These are phyloP conservation scores for Seladonia tumulorum DNA, from an alignment of 2,888 invertebrate genomes.

Conservation along the genomic window DNA sequence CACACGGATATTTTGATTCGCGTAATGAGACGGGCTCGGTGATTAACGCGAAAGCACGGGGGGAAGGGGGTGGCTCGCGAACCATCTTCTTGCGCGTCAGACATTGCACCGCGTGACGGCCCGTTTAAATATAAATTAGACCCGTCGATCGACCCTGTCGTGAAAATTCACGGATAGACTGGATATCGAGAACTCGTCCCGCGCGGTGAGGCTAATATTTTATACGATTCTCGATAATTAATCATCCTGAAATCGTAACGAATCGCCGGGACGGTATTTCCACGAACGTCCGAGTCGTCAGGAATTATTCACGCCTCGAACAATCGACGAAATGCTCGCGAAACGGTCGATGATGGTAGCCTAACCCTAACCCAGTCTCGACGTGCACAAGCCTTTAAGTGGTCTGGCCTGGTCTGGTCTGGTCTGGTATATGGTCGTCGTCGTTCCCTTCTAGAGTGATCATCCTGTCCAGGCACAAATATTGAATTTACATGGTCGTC, in stretches of 20 bases:
- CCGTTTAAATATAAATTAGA: conserved; percentile 61
- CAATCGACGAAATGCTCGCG: background rate
- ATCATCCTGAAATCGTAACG: background rate
- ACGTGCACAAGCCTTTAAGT: conserved; percentile 55
- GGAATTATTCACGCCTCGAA: conserved; percentile 3
- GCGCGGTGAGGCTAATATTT: background rate
- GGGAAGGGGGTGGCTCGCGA: background rate
- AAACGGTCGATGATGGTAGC: background rate
- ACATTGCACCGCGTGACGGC: conserved; percentile 13
- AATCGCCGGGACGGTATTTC: background rate
- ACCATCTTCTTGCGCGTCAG: conserved; percentile 27
- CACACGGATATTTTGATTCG: conserved; percentile 54
- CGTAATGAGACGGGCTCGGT: conserved; percentile 54
- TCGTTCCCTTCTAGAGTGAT: conserved; percentile 59
- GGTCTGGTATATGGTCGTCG: conserved; percentile 46
- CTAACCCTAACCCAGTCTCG: conserved; percentile 9
- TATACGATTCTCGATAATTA: background rate
- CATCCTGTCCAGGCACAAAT: conserved; percentile 70
- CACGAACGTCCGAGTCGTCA: background rate
- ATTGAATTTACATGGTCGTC: conserved; percentile 73
- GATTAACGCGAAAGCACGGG: conserved; percentile 51
- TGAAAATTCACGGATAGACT: background rate
- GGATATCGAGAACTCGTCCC: background rate
- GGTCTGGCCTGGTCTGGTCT: conserved; percentile 44
- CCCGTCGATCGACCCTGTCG: conserved; percentile 38